Evolutionary conservation across 1,140 invertebrate species (phyloP).

Genomic region (Magallana gigas): DNA sequence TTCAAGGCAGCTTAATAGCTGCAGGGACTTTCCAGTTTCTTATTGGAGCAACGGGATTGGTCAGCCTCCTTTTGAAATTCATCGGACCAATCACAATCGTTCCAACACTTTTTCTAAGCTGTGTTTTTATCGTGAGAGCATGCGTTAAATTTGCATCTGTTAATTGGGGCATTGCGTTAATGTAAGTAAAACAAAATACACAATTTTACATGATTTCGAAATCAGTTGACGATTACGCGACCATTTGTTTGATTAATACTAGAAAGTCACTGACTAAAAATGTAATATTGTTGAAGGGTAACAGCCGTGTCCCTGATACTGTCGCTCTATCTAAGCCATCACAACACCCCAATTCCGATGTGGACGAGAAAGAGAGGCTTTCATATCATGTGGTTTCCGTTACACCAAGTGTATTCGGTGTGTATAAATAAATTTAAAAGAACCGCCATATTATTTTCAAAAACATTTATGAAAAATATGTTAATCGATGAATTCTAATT

Average conservation of each 20-base stretch:
- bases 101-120: constrained; percentile 78
- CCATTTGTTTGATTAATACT: too few relatives aligned
- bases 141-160: constrained; percentile 71
- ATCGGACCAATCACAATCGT: constrained; percentile 80
- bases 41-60: constrained; percentile 63
- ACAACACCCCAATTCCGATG: constrained; percentile 84
- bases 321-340: constrained; percentile 87
- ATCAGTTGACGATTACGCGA: too few relatives aligned
- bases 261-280: too few relatives aligned
- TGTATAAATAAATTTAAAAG: constrained; percentile 65
- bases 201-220: too few relatives aligned
- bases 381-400: constrained; percentile 80
- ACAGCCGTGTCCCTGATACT: constrained; percentile 88
- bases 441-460: too few relatives aligned
- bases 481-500: too few relatives aligned
- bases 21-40: constrained; percentile 60
- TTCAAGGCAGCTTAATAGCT: constrained; percentile 67
- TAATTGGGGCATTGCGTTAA: constrained; percentile 73
- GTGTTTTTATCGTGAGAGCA: constrained; percentile 77
- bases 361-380: constrained; percentile 77
- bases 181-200: constrained; percentile 43
- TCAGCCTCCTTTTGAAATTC: constrained; percentile 76
- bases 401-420: constrained; percentile 91
- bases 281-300: constrained; percentile 83
- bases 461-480: too few relatives aligned